Evolutionary conservation across 2,888 invertebrate species (phyloP).

Genomic region (Dendrolimus pini): DNA sequence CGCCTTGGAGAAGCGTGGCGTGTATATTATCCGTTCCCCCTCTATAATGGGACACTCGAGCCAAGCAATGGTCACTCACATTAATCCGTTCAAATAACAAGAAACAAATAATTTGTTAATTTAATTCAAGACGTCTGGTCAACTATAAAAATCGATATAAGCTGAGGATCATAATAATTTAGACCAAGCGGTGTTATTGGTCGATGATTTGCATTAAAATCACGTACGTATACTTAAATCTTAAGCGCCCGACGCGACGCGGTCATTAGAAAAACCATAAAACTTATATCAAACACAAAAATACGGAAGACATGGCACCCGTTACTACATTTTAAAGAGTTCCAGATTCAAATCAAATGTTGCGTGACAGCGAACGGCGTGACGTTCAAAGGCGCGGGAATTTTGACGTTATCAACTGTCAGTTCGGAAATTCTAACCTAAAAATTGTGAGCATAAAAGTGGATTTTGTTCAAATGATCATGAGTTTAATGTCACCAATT

Average conservation of each 20-base stretch:
- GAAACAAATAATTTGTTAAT: too few species aligned
- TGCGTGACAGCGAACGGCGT: slow-evolving; percentile 52
- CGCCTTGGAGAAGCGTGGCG: too few species aligned
- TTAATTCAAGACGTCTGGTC: too few species aligned
- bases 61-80: too few species aligned
- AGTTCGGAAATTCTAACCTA: neutral
- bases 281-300: neutral
- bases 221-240: neutral
- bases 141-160: too few species aligned
- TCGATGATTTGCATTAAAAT: neutral
- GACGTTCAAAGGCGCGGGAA: slow-evolving; percentile 39
- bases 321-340: slow-evolving; percentile 57
- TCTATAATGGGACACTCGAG: too few species aligned
- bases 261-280: slow-evolving; percentile 1
- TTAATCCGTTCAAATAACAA: too few species aligned
- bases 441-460: neutral
- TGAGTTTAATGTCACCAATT: neutral
- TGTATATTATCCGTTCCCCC: too few species aligned
- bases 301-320: slow-evolving; percentile 28
- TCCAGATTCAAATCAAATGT: slow-evolving; percentile 67
- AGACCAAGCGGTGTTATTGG: too few species aligned
- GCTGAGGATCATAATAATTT: too few species aligned
- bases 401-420: slow-evolving; percentile 16
- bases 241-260: neutral
- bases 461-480: slow-evolving; percentile 2